phyloP scores from a whole-genome alignment of 2,888 invertebrate genomes.

The Tetragonisca angustula region DNA sequence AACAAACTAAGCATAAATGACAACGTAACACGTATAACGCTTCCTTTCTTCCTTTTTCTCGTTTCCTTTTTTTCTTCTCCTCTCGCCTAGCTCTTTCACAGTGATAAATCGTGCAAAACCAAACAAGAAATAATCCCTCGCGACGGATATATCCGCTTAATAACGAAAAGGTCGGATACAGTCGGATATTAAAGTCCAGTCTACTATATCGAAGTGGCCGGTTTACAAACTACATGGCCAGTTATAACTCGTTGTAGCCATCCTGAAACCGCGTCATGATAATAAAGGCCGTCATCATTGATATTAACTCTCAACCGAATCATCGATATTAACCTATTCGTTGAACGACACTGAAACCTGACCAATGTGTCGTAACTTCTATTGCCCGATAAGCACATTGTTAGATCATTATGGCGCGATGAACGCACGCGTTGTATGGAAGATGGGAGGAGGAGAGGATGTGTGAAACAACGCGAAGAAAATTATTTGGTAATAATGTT shows the following conservation, averaged over 20 bases:
- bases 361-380: too few species aligned
- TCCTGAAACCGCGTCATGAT: conserved; percentile 6
- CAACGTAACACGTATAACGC: neutral
- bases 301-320: neutral
- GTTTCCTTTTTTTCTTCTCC: neutral
- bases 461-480: too few species aligned
- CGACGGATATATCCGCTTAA: conserved; percentile 45
- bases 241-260: conserved; percentile 26
- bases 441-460: too few species aligned
- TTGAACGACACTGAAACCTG: too few species aligned
- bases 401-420: too few species aligned
- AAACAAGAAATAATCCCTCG: conserved; percentile 33
- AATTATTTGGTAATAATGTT: too few species aligned
- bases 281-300: conserved; percentile 35
- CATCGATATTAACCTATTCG: too few species aligned
- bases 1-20: too few species aligned
- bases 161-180: conserved; percentile 21
- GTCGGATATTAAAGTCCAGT: conserved; percentile 48
- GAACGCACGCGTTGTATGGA: too few species aligned
- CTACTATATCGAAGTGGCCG: conserved; percentile 33
- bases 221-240: conserved; percentile 32
- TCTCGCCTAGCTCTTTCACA: neutral
- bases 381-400: too few species aligned
- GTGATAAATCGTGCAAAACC: conserved; percentile 36
- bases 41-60: too few species aligned